phyloP scores from a whole-genome alignment of 1,140 invertebrate species.

The Sitobion miscanthi region DNA sequence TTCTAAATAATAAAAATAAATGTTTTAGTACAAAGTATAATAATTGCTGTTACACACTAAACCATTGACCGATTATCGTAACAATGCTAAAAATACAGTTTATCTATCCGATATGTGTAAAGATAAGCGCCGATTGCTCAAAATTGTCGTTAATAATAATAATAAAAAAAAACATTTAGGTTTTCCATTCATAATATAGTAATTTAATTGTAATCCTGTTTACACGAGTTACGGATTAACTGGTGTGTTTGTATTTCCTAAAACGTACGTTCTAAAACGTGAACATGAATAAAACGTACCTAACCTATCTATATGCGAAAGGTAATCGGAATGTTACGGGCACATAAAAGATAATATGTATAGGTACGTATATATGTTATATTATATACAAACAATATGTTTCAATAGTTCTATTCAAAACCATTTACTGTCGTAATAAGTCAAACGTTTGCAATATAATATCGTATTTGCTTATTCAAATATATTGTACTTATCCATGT shows the following conservation, averaged over 20 bases:
- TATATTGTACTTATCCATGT: not conserved
- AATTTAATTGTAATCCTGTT: not conserved
- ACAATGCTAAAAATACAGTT: not conserved
- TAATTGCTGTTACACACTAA: not conserved
- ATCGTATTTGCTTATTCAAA: constrained; percentile 1
- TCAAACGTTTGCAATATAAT: constrained; percentile 2
- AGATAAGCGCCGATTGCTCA: not conserved
- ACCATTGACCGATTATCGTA: not conserved
- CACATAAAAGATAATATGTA: not conserved
- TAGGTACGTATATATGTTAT: not conserved
- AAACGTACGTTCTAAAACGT: not conserved
- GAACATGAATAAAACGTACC: not conserved
- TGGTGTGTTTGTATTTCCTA: not conserved
- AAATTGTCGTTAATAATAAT: not conserved
- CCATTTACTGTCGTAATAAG: not conserved
- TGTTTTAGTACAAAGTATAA: not conserved
- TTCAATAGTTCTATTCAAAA: not conserved
- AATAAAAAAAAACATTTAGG: not conserved
- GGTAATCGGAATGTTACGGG: constrained; percentile 7
- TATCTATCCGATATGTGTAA: not conserved
- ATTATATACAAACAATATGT: not conserved
- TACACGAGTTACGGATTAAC: constrained; percentile 1
- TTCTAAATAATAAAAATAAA: not conserved
- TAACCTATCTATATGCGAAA: not conserved
- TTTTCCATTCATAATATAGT: not conserved